Evolutionary conservation across 2,797 vertebrate species (phyloP).

Genomic region (Poliocrania exsul): DNA sequence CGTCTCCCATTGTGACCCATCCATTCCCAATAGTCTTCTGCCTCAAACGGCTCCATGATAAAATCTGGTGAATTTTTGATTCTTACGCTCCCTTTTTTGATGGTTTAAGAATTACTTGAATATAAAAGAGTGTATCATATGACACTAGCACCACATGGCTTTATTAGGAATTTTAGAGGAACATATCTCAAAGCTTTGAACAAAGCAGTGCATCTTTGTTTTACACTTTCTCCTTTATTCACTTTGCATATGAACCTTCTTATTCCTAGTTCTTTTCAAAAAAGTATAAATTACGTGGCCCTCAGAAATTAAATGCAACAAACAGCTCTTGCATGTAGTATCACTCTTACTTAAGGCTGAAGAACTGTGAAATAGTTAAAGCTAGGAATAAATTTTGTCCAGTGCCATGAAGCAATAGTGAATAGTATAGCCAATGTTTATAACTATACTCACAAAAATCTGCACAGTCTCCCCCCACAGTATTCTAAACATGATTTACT

Average conservation of each 20-base stretch:
- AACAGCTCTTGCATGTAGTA: not conserved
- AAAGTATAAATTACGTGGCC: not conserved
- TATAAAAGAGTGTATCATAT: not conserved
- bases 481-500: not conserved
- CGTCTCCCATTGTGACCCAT: too few species aligned
- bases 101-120: not conserved
- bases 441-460: not conserved
- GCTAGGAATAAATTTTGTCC: not conserved
- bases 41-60: not conserved
- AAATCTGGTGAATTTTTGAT: not conserved
- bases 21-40: not conserved
- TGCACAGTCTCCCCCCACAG: not conserved
- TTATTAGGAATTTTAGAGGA: not conserved
- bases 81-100: not conserved
- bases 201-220: not conserved
- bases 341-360: not conserved
- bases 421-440: not conserved
- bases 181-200: accelerated
- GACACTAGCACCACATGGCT: not conserved
- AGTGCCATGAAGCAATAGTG: not conserved
- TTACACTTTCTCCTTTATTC: not conserved
- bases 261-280: not conserved
- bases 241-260: not conserved
- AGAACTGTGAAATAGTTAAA: not conserved
- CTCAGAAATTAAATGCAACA: not conserved